phyloP scores from a whole-genome alignment of 2,797 vertebrate genomes.

The Trachurus trachurus region DNA sequence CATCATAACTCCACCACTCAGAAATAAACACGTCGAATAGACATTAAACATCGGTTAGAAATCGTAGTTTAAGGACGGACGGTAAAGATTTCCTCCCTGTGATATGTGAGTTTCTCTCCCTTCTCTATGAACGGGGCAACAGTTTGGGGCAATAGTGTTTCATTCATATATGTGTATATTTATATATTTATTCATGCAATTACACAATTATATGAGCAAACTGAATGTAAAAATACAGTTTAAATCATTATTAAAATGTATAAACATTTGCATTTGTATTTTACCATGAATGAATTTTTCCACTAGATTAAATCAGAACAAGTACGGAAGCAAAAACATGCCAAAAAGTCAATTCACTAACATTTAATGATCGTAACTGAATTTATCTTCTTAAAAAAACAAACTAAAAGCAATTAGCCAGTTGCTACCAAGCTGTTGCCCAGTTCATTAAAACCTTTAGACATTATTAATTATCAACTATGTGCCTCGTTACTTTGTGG shows the following conservation, averaged over 20 bases:
- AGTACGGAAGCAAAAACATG: background rate
- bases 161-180: no score
- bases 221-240: background rate
- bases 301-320: no score
- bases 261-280: background rate
- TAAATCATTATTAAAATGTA: background rate
- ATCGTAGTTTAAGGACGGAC: background rate
- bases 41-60: background rate
- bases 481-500: conserved; percentile 57
- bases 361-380: background rate
- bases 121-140: background rate
- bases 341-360: background rate
- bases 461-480: conserved; percentile 2
- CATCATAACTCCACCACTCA: conserved; percentile 1
- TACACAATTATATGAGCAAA: background rate
- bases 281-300: no score
- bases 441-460: background rate
- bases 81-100: background rate
- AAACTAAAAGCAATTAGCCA: background rate
- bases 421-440: conserved; percentile 6
- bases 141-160: background rate
- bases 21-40: background rate
- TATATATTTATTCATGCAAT: background rate
- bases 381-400: background rate
- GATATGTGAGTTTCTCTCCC: background rate